Base-by-base conservation (phyloP, 2,888 invertebrate genomes). In the Clivina fossor region DNA sequence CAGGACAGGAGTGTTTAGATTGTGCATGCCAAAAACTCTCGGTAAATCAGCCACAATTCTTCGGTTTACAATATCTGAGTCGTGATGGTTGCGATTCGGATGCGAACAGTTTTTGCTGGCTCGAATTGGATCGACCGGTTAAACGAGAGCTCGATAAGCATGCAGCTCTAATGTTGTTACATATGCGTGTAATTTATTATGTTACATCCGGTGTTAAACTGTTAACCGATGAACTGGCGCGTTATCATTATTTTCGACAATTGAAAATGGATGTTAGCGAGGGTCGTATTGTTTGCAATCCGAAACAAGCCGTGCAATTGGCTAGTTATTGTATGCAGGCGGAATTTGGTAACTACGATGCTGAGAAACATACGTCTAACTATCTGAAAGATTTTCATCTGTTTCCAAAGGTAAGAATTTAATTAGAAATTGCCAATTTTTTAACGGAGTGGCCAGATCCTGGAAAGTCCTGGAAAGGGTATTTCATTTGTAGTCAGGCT, bases 261-360 rank as follows among this genome's bases (percentile, higher is more conserved):
- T 76, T 97, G 50, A 97, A 97, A 67, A 90, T 86, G 72, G 96
- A 98, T 76, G 85, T 98, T 56, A 84, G 95, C 49, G 96, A 97
- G 73, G 95, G 95, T 2, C 83, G 90, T 64, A 86, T 96, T 59
- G 86, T 86, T 37, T 94, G 94, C 70, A 90, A 90, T 69, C 85
- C 88, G 57, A 91, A 94, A 63, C 93, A 95, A 74, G 95, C 95
- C 8, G 88, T 94, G 48, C 80, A 93, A 26, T 75, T 98, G 58
- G 96, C 97, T 0, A 89, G 94, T 41, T 96, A 94, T 71, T 92
- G 93, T 64, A 85, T 97, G 66, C 97, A 98, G 77, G 96, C 95
- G 9, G 97, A 98, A 73, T 95, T 95, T 77, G 96, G 96, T 26
- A 94, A 95, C 73, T 88, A 88, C 71, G 90, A 93, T 70, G 79